Evolutionary conservation across 2,888 invertebrate genomes (phyloP).

Genomic region (Bellardia pandia): DNA sequence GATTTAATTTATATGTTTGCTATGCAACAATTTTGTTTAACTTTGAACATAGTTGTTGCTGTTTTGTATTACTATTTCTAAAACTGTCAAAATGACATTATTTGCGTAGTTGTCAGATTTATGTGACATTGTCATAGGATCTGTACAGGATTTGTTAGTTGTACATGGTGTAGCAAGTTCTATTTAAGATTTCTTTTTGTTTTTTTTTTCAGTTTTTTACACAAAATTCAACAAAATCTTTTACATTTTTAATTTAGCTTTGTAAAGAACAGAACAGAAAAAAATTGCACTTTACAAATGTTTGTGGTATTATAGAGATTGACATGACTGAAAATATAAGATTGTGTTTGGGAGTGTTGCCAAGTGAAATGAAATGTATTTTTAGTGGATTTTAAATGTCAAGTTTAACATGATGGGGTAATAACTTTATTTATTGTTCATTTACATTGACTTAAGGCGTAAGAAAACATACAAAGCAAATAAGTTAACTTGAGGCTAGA

Average conservation of each 20-base stretch:
- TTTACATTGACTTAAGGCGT: background rate
- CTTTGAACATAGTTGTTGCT: slow-evolving; percentile 39
- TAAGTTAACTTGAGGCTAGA: background rate
- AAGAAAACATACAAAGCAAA: background rate
- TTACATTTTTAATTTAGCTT: slow-evolving; percentile 20
- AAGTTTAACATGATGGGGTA: slow-evolving; percentile 69
- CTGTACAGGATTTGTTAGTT: slow-evolving; percentile 69
- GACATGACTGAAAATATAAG: background rate
- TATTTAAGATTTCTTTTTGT: background rate
- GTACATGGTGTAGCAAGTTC: slow-evolving; percentile 13
- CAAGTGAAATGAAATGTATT: slow-evolving; percentile 48
- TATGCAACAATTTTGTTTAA: slow-evolving; percentile 44
- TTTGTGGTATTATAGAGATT: slow-evolving; percentile 36
- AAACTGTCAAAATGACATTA: slow-evolving; percentile 72
- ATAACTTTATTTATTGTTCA: slow-evolving; percentile 39
- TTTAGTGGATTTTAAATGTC: slow-evolving; percentile 65
- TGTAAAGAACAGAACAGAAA: background rate
- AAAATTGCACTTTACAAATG: slow-evolving; percentile 25
- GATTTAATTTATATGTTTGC: slow-evolving; percentile 46
- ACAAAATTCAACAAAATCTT: slow-evolving; percentile 51
- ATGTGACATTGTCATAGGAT: slow-evolving; percentile 73
- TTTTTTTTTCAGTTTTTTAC: background rate
- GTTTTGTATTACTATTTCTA: slow-evolving; percentile 30
- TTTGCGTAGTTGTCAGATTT: slow-evolving; percentile 77
- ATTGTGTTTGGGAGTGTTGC: slow-evolving; percentile 38